phyloP scores from a whole-genome alignment of 1,140 invertebrate genomes.

The Planococcus citri region DNA sequence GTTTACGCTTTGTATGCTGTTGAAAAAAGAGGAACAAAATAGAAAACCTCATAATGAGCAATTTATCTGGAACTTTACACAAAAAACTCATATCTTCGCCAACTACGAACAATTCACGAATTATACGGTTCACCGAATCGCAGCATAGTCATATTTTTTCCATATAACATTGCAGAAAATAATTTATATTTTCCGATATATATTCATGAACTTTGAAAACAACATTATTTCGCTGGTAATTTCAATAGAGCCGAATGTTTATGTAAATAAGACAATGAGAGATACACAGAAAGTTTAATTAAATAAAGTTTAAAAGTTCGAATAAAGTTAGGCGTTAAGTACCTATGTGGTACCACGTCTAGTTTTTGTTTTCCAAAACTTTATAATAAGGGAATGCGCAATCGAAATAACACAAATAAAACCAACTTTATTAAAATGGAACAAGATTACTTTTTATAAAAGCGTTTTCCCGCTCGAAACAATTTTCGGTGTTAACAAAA shows the following conservation, averaged over 20 bases:
- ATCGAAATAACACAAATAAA: neutral
- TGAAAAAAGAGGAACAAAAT: too few relatives aligned
- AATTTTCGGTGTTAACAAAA: neutral
- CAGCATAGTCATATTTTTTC: too few relatives aligned
- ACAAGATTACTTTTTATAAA: neutral
- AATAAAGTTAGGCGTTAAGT: slow-evolving; percentile 7
- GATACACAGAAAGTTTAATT: slow-evolving; percentile 7
- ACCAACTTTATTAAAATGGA: neutral
- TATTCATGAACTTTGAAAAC: slow-evolving; percentile 3
- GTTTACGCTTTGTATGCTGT: too few relatives aligned
- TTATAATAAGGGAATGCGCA: slow-evolving; percentile 3
- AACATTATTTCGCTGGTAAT: neutral
- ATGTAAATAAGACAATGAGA: neutral
- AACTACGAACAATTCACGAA: too few relatives aligned
- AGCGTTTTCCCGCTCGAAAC: neutral
- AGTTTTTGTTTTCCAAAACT: neutral
- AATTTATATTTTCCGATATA: neutral
- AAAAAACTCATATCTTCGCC: too few relatives aligned
- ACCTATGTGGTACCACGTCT: neutral
- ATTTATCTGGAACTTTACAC: too few relatives aligned
- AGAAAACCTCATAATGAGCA: too few relatives aligned
- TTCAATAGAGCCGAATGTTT: neutral
- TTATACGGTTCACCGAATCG: too few relatives aligned
- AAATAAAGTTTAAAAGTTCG: slow-evolving; percentile 4
- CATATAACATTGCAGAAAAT: too few relatives aligned